A percentile compares a stretch with the other conserved stretches of the same genome.
Conservation (phyloP, 2,113 vertebrate species). For the Aptenodytes forsteri region DNA sequence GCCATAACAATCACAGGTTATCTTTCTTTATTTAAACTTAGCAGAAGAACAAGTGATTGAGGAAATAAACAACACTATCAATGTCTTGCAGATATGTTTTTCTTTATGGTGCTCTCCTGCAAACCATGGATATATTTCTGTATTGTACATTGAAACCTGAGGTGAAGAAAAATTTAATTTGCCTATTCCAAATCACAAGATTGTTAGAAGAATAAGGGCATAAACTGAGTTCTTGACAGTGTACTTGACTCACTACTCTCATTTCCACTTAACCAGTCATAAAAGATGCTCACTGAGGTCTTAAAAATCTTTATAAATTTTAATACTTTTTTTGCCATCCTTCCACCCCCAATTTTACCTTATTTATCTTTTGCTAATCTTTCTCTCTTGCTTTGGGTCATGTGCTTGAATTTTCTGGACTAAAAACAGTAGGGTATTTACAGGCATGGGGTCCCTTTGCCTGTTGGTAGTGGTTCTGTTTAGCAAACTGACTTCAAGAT, state of each 20-base stretch:
- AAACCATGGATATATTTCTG: not conserved
- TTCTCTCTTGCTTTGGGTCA: not conserved
- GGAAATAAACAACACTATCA: not conserved
- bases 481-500: not conserved
- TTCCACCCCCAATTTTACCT: not conserved
- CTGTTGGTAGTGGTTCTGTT: not conserved
- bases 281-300: not conserved
- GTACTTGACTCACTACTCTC: not conserved
- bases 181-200: not conserved
- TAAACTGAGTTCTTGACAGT: not conserved
- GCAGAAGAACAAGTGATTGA: not conserved
- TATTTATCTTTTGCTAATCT: not conserved
- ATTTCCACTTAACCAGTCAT: not conserved
- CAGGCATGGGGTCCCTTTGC: not conserved
- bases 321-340: not conserved
- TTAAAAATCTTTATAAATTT: not conserved
- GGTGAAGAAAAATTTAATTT: not conserved
- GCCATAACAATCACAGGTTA: fast-evolving
- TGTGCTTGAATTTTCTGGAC: not conserved
- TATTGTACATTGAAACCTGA: not conserved
- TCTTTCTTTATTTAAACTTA: not conserved
- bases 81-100: not conserved
- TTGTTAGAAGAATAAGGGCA: not conserved
- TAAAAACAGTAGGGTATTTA: not conserved
- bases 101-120: not conserved